Evolutionary conservation across 2,888 invertebrate species (phyloP), one percentile per base, ranked within the genome.

Genomic region (Euzophera pinguis): DNA sequence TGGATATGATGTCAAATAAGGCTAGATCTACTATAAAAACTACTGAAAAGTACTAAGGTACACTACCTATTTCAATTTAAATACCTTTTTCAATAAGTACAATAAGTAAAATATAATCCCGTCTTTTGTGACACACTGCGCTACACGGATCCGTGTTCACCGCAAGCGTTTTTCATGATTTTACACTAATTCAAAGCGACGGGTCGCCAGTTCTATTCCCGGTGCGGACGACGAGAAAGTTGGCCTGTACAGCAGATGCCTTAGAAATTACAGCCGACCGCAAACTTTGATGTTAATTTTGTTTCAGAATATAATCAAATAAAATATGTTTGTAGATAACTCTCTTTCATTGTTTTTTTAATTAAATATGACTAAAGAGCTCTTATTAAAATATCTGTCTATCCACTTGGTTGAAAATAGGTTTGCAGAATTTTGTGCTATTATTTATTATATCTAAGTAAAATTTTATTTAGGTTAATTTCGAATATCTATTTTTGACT

Each of bases 131-230:
- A 45, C 45, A 45, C 39, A 10, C 10, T 9, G 38, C 22, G 17
- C 38, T n/a, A 27, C 38, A 27, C 14, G 35, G 35, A 8, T 27
- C 3, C n/a, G 29, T 29, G 27, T 49, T 1, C 39, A 14, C 37
- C 32, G 17, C 43, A 27, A 73, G 76, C 78, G 83, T 86, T 87
- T 87, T 88, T 86, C 84, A 75, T 68, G 73, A 71, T 83, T 84
- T 84, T 77, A 84, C 83, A 73, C 81, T 89, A 87, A 89, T 87
- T 86, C 80, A 69, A 84, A 75, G 73, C 75, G 89, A 88, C 89
- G 75, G 81, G 73, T 76, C 78, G 71, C 74, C 78, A 69, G 79
- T 81, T 84, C 87, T 88, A 88, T 89, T 89, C 86, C 84, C 78
- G 82, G 81, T 79, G 59, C 63, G 69, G 62, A 66, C 62, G 67